Evolutionary conservation across 2,113 vertebrate species (phyloP), one percentile per base, ranked within the genome.

Genomic region (Ailuropoda melanoleuca): DNA sequence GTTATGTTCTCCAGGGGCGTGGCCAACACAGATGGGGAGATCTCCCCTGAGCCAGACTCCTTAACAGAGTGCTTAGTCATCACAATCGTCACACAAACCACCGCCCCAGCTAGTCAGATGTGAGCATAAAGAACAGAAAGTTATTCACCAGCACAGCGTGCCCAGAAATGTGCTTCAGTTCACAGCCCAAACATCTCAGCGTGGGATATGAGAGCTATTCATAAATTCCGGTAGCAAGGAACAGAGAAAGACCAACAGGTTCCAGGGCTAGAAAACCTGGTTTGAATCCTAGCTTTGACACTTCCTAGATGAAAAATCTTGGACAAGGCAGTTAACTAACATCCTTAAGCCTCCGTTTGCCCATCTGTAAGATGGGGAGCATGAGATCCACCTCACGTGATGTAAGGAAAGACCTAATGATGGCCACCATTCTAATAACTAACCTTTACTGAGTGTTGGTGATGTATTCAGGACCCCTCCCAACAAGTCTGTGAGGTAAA

Each of bases 341-440:
- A 23, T 26, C 37, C 34, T 17, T 9, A 58, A 50, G 74, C 26
- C 82, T 93, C 77, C 37, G 92, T 88, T 64, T 81, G 55, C 19
- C 86, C 93, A 60, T 29, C 75, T 92, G 43, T 81, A 77, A 88
- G 81, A 70, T 34, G 43, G 70, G 68, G 50, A 58, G 29, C 18
- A 34, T 12, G 43, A 12, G 48, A 11, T n/a, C 78, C 23, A n/a
- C 24, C 46, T 64, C n/a, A 58, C 12, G 1, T 6, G 8, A 60
- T 29, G 31, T 39, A n/a, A 70, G 66, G 62, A 85, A 66, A 80
- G 48, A 58, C n/a, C 48, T 4, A 11, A 0, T 21, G n/a, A 39
- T 18, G 55, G n/a, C 64, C 77, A 14, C 18, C 17, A 19, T 4
- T 12, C 14, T 31, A 8, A 26, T 43, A 43, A 77, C 18, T 5